Percentiles rank a stretch among this genome's conserved stretches.
These are phyloP conservation scores for Flexamia atlantica DNA, from an alignment of 2,888 invertebrate species.

Conservation along the genomic window DNA sequence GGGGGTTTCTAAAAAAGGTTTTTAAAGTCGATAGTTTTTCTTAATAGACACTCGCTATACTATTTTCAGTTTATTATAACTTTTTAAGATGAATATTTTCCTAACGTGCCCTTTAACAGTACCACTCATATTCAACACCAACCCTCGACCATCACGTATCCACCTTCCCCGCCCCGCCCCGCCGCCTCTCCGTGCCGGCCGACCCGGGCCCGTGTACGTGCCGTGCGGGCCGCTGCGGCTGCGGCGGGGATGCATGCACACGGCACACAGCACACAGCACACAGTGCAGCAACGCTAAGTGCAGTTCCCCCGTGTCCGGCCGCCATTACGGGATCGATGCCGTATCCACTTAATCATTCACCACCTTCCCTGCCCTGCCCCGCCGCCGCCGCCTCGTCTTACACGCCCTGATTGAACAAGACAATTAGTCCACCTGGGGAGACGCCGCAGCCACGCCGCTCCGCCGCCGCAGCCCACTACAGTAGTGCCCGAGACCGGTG, in stretches of 20 bases:
- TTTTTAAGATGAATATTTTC: too few species aligned
- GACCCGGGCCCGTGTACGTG: too few species aligned
- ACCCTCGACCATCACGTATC: too few species aligned
- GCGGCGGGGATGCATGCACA: background rate
- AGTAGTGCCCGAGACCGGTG: too few species aligned
- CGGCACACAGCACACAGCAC: background rate
- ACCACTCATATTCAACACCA: too few species aligned
- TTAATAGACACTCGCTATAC: background rate
- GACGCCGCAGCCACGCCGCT: background rate
- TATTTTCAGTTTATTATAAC: background rate
- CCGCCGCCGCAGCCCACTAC: background rate
- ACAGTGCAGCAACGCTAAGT: constrained; percentile 27
- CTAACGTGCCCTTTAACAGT: too few species aligned
- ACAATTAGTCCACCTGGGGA: constrained; percentile 24
- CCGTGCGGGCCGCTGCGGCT: background rate
- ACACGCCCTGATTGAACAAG: constrained; percentile 41
- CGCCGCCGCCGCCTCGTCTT: background rate
- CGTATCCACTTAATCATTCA: constrained; percentile 35
- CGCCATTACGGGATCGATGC: constrained; percentile 36
- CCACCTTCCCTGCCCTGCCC: constrained; percentile 9
- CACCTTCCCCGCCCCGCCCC: too few species aligned
- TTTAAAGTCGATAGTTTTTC: too few species aligned
- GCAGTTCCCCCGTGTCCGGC: constrained; percentile 20
- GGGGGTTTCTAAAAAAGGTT: too few species aligned
- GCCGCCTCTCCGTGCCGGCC: too few species aligned